Evolutionary conservation across 2,113 vertebrate genomes (phyloP), one percentile per base, ranked within the genome.

Genomic region (Prochilodus magdalenae): DNA sequence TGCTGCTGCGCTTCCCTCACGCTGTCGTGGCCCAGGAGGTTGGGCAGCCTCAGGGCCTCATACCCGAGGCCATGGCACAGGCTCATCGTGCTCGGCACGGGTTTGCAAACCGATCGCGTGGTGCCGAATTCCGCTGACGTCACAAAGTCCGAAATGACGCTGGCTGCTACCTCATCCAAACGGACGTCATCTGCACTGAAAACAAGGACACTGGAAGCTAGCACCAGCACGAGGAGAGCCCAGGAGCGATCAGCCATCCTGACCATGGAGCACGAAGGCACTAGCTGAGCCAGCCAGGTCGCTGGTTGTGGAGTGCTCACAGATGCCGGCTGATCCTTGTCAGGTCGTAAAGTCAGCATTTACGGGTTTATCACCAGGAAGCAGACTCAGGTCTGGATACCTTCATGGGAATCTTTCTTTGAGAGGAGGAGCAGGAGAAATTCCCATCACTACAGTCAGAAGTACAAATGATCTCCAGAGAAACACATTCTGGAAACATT

Each of bases 41-140:
- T 96, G 78, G 95, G 95, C 66, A 96, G 80, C 44, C 95, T 90
- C 95, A 95, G 95, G 47, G 91, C 86, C 16, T 83, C 67, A 90
- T 96, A 96, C 53, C 95, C 95, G 66, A 95, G 90, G 0, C 91
- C 93, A 70, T 93, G 89, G 85, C 95, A 96, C 84, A 96, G 89
- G 8, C 86, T 85, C 89, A 96, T 77, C 12, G 90, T 93, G 87
- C 85, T 91, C 40, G 95, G 94, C 55, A 96, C 89, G 15, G 93
- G 82, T 63, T 92, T 93, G 30, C 94, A 94, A 69, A 88, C 90
- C 36, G 90, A 91, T 63, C 89, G 91, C 26, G 88, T 88, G 18
- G 89, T 88, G 3, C 86, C 80, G 79, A 87, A 90, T 1, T 85
- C 82, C 12, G 91, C 78, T 5, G 87, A 79, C 22, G 81, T 87